Conservation (phyloP, 1,140 invertebrate genomes). For the Dryas iulia region DNA sequence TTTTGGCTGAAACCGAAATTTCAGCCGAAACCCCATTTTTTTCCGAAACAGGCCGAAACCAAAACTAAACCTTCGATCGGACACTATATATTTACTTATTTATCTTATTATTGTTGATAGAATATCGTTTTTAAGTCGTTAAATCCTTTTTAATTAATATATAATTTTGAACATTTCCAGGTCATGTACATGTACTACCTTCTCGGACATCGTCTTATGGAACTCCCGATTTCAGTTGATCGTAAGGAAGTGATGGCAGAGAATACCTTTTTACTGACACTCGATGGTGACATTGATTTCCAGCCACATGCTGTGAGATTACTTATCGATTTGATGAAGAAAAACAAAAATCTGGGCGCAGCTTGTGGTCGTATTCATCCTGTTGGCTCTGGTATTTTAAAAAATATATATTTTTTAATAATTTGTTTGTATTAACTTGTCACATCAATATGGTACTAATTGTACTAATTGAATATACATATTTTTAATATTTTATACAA, state of each 20-base stretch:
- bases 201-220: slow-evolving; percentile 96
- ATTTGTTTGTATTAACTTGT: too few species aligned
- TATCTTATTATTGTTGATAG: too few species aligned
- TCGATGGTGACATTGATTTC: slow-evolving; percentile 99
- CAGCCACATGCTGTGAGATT: slow-evolving; percentile 97
- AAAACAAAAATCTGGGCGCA: slow-evolving; percentile 98
- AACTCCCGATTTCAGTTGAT: slow-evolving; percentile 95
- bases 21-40: too few species aligned
- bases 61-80: too few species aligned
- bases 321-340: slow-evolving; percentile 98
- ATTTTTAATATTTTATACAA: too few species aligned
- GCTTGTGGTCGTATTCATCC: slow-evolving; percentile 99
- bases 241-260: slow-evolving; percentile 97
- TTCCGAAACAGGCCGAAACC: too few species aligned
- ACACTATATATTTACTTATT: too few species aligned
- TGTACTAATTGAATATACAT: too few species aligned
- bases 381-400: slow-evolving; percentile 88
- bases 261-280: slow-evolving; percentile 96
- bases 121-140: too few species aligned
- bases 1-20: too few species aligned
- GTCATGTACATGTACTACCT: slow-evolving; percentile 99
- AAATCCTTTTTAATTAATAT: background rate
- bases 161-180: slow-evolving; percentile 56
- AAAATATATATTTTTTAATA: background rate
- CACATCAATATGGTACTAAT: too few species aligned